Percentiles rank a stretch among this genome's conserved stretches.
Conservation (phyloP, 1,140 invertebrate species). For the Mya arenaria region DNA sequence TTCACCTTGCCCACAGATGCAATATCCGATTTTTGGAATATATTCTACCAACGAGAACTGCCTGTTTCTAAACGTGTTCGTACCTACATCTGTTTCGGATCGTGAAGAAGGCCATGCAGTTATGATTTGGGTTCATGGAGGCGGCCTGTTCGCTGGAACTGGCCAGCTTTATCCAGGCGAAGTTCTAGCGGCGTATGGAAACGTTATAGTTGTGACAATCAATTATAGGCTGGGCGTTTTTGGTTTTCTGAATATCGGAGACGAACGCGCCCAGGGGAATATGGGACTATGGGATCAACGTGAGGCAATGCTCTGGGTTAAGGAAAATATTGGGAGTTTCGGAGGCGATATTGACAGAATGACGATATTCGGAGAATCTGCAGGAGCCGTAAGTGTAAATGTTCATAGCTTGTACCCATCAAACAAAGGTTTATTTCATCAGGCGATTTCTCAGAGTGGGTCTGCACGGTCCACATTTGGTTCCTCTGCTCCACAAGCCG, state of each 20-base stretch:
- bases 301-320: conserved; percentile 88
- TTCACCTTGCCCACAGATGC: conserved; percentile 80
- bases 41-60: conserved; percentile 93
- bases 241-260: conserved; percentile 95
- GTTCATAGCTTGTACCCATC: conserved; percentile 16
- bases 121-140: conserved; percentile 97
- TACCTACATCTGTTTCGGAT: conserved; percentile 83
- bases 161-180: conserved; percentile 94
- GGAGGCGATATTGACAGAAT: conserved; percentile 87
- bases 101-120: conserved; percentile 83
- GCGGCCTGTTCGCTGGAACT: conserved; percentile 93
- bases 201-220: conserved; percentile 90
- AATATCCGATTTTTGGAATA: neutral
- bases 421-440: conserved; percentile 42
- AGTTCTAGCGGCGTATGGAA: conserved; percentile 86
- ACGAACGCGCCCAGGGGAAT: conserved; percentile 94
- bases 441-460: conserved; percentile 50
- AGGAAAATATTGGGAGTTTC: conserved; percentile 86
- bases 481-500: conserved; percentile 1
- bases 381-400: conserved; percentile 40
- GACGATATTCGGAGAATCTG: conserved; percentile 83
- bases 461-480: conserved; percentile 4
- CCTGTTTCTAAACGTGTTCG: conserved; percentile 93
- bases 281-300: conserved; percentile 96
- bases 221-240: conserved; percentile 91